Evolutionary conservation across 2,797 vertebrate genomes (phyloP).

Genomic region (Chrysocyon brachyurus): DNA sequence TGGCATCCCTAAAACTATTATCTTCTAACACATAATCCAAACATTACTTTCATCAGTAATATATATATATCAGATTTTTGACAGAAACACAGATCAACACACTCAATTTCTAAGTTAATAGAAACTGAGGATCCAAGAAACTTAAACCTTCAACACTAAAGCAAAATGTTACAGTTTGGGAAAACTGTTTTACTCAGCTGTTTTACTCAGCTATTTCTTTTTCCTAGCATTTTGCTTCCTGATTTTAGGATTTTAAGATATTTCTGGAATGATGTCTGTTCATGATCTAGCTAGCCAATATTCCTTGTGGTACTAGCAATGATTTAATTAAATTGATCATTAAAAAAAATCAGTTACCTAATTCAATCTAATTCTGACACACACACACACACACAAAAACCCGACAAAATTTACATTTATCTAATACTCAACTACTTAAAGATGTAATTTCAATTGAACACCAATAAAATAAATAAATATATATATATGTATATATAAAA

Average conservation of each 20-base stretch:
- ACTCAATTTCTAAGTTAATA: conserved; percentile 39
- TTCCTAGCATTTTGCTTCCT: background rate
- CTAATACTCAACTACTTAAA: conserved; percentile 54
- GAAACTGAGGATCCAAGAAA: conserved; percentile 52
- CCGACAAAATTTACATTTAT: conserved; percentile 47
- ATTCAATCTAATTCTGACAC: conserved; percentile 61
- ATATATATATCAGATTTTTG: background rate
- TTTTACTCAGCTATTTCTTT: background rate
- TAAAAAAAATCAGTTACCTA: conserved; percentile 54
- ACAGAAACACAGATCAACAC: conserved; percentile 54
- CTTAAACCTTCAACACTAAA: background rate
- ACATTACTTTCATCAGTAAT: conserved; percentile 31
- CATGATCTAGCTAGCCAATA: conserved; percentile 4
- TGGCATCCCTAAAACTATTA: background rate
- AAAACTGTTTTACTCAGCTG: background rate
- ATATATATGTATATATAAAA: background rate
- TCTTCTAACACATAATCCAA: conserved; percentile 40
- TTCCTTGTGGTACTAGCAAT: background rate
- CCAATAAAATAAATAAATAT: too few relatives aligned
- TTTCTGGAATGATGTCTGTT: conserved; percentile 66
- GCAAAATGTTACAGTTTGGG: background rate
- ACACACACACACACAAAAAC: conserved; percentile 47
- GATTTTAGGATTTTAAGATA: conserved; percentile 46
- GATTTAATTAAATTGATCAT: conserved; percentile 45
- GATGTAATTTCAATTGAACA: conserved; percentile 10